Conservation (phyloP, 2,113 vertebrate genomes). For the Megalops atlanticus region DNA sequence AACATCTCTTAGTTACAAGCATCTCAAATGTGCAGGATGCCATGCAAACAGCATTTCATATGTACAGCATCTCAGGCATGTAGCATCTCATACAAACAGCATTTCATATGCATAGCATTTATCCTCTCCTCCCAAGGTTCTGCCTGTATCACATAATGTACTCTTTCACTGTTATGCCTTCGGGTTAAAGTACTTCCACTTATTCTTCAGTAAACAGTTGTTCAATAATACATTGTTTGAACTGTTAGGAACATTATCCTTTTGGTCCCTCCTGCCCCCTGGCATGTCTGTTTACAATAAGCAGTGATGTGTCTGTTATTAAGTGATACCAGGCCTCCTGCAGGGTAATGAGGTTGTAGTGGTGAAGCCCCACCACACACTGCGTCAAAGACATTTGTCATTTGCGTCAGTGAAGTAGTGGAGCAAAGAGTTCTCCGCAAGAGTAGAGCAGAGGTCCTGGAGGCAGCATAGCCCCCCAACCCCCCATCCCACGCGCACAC, state of each 20-base stretch:
- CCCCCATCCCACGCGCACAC: too few species aligned
- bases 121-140: too few species aligned
- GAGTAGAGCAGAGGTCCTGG: too few species aligned
- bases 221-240: not conserved
- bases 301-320: not conserved
- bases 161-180: not conserved
- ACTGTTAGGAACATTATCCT: not conserved
- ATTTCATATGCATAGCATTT: too few species aligned
- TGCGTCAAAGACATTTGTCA: not conserved
- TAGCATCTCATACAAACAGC: too few species aligned
- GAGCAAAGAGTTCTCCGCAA: not conserved
- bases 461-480: too few species aligned
- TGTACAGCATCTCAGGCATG: too few species aligned
- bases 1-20: too few species aligned
- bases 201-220: not conserved
- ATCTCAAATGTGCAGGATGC: too few species aligned
- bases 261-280: not conserved
- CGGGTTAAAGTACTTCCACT: not conserved
- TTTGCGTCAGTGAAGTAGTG: not conserved
- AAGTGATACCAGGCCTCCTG: not conserved
- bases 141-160: not conserved
- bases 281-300: not conserved
- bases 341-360: not conserved
- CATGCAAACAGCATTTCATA: too few species aligned
- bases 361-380: not conserved